Base-by-base conservation (phyloP, 2,888 invertebrate genomes). In the Leptura quadrifasciata region DNA sequence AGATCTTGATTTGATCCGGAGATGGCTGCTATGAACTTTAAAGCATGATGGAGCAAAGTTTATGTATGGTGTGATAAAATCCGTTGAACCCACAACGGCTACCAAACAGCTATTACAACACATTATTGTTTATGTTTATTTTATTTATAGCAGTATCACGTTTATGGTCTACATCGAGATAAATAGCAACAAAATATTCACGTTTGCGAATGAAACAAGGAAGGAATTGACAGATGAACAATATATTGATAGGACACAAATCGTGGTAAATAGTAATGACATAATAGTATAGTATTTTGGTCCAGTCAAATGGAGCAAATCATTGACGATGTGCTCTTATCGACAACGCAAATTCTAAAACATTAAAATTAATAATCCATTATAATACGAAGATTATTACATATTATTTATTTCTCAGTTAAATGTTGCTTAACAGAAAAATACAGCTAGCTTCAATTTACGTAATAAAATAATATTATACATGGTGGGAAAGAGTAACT, bases 61-160 rank as follows among this genome's bases (percentile, higher is more conserved):
- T 61, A 61, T 27, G 57, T 57, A 10, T 61, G 35, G 17, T 27
- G 31, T 60, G 27, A 31, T 15, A 17, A 17, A 10, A 61, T 35
- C 61, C 61, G 61, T 61, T 61, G 61, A 61, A 61, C 61, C 27
- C n/a, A 17, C 61, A 61, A 35, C 10, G 61, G 31, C 61, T 31
- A 61, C 61, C 61, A 61, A 61, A 61, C 61, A 35, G 10, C 27
- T 35, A 17, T 15, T 61, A 24, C 31, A 18, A 47, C 5, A 12
- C 1, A 47, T 8, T 31, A 31, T 47, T 47, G 47, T 47, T 3
- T 47, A 5, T n/a, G 17, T 47, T 47, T 47, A n/a, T n/a, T 47
- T 47, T 47, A 47, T n/a, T 47, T 47, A 47, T 47, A 47, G 47
- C n/a, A n/a, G n/a, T 39, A 47, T 47, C 47, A 47, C 47, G 47